Conservation (phyloP, 2,888 invertebrate genomes). For the Drosophila ezoana region DNA sequence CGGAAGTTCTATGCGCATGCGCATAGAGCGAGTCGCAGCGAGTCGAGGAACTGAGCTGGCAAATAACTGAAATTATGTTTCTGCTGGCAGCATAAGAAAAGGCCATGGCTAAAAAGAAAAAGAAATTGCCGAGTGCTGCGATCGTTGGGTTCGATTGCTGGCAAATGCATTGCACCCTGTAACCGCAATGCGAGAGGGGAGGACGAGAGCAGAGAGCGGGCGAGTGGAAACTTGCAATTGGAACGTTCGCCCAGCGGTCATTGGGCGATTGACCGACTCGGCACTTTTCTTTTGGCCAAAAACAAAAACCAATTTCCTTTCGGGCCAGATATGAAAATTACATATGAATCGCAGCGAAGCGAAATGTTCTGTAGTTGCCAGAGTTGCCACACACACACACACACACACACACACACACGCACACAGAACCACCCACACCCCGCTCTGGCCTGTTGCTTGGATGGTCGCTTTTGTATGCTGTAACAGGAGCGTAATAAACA, state of each 20-base stretch:
- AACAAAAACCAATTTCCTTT: constrained; percentile 58
- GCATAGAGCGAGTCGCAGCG: constrained; percentile 53
- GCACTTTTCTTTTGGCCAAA: constrained; percentile 52
- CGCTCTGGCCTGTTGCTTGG: constrained; percentile 19
- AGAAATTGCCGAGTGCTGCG: constrained; percentile 60
- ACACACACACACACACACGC: not conserved
- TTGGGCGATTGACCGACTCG: constrained; percentile 64
- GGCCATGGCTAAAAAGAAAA: constrained; percentile 58
- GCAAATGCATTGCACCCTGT: constrained; percentile 18
- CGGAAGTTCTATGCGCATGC: constrained; percentile 78
- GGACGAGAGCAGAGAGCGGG: not conserved
- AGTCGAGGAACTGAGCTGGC: constrained; percentile 67
- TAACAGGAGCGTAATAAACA: constrained; percentile 79
- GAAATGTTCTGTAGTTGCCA: constrained; percentile 26
- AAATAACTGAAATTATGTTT: constrained; percentile 75
- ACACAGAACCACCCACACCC: not conserved
- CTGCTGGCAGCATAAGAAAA: constrained; percentile 58
- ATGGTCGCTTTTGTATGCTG: constrained; percentile 72
- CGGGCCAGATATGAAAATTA: constrained; percentile 59
- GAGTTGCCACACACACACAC: constrained; percentile 7
- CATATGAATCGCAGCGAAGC: constrained; percentile 50
- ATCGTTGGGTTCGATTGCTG: constrained; percentile 54
- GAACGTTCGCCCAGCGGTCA: constrained; percentile 63
- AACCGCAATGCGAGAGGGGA: not conserved
- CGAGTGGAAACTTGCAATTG: constrained; percentile 34